These are phyloP conservation scores for Spisula solida DNA, from an alignment of 2,888 invertebrate species.

Conservation along the genomic window DNA sequence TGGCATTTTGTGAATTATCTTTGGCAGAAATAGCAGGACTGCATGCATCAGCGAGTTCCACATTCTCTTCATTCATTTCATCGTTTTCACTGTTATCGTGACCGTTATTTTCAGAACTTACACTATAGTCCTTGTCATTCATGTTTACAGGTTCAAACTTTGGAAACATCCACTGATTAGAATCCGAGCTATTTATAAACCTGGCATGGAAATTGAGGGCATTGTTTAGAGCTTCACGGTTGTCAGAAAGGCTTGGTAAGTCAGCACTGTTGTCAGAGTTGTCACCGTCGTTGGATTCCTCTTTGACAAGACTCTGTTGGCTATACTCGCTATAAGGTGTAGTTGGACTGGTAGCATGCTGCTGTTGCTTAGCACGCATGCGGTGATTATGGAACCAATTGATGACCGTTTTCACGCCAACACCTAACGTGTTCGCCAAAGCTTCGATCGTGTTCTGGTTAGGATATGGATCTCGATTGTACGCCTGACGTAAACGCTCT, in stretches of 20 bases:
- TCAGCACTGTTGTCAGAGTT: slow-evolving; percentile 83
- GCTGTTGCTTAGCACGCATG: slow-evolving; percentile 94
- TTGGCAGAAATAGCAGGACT: slow-evolving; percentile 63
- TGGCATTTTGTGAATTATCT: slow-evolving; percentile 64
- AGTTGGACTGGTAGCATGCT: slow-evolving; percentile 77
- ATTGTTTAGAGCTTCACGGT: slow-evolving; percentile 60
- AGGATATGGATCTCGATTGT: slow-evolving; percentile 98
- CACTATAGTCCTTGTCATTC: slow-evolving; percentile 39
- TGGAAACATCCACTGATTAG: slow-evolving; percentile 86
- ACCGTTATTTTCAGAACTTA: slow-evolving; percentile 49
- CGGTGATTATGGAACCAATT: slow-evolving; percentile 99
- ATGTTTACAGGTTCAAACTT: slow-evolving; percentile 83
- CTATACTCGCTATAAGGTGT: slow-evolving; percentile 63
- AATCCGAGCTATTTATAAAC: slow-evolving; percentile 69
- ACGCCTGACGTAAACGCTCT: slow-evolving; percentile 97
- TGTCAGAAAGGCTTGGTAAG: slow-evolving; percentile 80
- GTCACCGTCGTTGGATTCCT: slow-evolving; percentile 79
- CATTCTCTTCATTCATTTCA: slow-evolving; percentile 64
- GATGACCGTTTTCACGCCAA: slow-evolving; percentile 98
- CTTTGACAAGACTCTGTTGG: slow-evolving; percentile 72
- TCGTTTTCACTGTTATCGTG: slow-evolving; percentile 56
- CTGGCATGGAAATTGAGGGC: slow-evolving; percentile 66
- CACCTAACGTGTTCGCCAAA: slow-evolving; percentile 95
- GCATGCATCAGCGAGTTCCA: slow-evolving; percentile 48
- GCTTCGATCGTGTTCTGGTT: slow-evolving; percentile 98